Evolutionary conservation across 2,888 invertebrate species (phyloP), one percentile per base, ranked within the genome.

Genomic region (Eupsilia transversa): DNA sequence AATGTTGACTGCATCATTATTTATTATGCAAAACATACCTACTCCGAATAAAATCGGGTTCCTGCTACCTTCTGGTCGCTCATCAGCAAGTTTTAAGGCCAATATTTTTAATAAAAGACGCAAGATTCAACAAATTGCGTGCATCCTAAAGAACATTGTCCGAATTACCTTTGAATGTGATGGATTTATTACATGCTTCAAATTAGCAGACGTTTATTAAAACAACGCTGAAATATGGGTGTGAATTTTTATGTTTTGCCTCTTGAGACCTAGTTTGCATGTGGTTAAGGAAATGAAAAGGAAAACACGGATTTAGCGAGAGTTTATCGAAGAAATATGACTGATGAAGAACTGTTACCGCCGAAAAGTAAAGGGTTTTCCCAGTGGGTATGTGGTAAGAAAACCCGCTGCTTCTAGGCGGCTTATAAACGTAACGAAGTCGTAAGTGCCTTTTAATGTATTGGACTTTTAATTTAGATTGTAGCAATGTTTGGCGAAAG

Each of bases 141-240:
- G 65, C 71, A 65, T 74, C 76, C 77, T 80, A 79, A 86, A 87
- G 80, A 86, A 87, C 81, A 87, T 80, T 88, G 86, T 85, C 86
- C 86, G 75, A 82, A 85, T 82, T 80, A 91, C 86, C 84, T 89
- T 90, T 89, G 88, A 89, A 90, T 90, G 81, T 86, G 86, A 88
- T 56, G 70, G 86, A 92, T 92, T 92, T 91, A 92, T 88, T 77
- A 82, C 79, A 30, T 71, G 85, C n/a, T 82, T 87, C 77, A 88
- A 86, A 91, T 90, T 86, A 86, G 84, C 80, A 79, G 80, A 72
- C 79, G 72, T 88, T 89, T 91, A 89, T 90, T 89, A 84, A 86
- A 80, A 75, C 73, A 71, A 75, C 83, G 67, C 69, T 87, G 84
- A 89, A 84, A 84, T 87, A 90, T 85, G 79, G 63, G 27, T 67